These are phyloP conservation scores for Eurois occulta DNA, from an alignment of 2,888 invertebrate genomes.

Conservation along the genomic window DNA sequence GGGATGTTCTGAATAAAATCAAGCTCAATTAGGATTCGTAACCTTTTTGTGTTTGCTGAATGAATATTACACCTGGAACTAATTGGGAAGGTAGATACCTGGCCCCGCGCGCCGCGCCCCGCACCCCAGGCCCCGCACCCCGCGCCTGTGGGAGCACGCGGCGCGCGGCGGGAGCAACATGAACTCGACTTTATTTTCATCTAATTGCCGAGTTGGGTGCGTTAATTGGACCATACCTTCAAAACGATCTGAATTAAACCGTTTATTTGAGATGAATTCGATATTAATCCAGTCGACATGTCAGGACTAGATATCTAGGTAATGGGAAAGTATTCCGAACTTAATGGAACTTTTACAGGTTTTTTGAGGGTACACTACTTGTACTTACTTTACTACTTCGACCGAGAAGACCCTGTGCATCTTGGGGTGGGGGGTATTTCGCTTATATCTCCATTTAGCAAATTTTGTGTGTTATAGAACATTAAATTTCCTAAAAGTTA, in stretches of 20 bases:
- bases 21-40: slow-evolving; percentile 25
- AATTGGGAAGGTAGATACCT: slow-evolving; percentile 15
- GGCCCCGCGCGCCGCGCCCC: not conserved
- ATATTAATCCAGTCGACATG: not conserved
- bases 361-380: not conserved
- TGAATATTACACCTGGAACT: slow-evolving; percentile 33
- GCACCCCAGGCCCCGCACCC: no score
- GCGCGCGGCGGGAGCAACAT: not conserved
- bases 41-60: slow-evolving; percentile 28
- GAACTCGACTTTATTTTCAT: slow-evolving; percentile 1
- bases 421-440: no score
- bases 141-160: not conserved
- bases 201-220: not conserved
- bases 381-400: no score
- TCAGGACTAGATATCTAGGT: no score
- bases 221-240: slow-evolving; percentile 18
- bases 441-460: no score
- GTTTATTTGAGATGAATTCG: not conserved
- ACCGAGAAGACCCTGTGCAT: no score
- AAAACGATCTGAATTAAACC: not conserved
- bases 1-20: slow-evolving; percentile 22
- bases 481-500: no score
- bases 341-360: not conserved
- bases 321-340: no score
- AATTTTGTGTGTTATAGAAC: no score